These are phyloP conservation scores for Megathymus violae DNA, from an alignment of 1,140 invertebrate species.

Conservation along the genomic window DNA sequence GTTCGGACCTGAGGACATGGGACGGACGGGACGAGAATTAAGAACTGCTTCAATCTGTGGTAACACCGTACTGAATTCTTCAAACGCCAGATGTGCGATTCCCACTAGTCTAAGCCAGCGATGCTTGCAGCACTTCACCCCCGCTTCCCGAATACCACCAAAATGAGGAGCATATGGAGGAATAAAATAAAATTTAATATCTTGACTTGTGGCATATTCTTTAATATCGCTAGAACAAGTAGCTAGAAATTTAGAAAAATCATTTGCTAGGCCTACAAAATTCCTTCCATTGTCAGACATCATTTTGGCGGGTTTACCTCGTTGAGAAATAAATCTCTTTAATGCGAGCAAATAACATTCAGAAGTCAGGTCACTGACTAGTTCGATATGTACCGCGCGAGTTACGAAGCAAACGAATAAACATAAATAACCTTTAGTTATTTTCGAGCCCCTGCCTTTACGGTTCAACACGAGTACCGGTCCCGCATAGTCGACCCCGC, in stretches of 20 bases:
- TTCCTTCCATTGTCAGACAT: conserved; percentile 17
- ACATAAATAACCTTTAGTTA: conserved; percentile 17
- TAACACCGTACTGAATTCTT: background rate
- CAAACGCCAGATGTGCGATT: background rate
- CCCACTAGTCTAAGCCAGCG: background rate
- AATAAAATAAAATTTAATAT: conserved; percentile 30
- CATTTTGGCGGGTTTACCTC: conserved; percentile 22
- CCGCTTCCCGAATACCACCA: too few species aligned
- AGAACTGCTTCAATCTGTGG: background rate
- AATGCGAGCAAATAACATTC: conserved; percentile 14
- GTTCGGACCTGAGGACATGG: conserved; percentile 5
- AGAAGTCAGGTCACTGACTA: conserved; percentile 11
- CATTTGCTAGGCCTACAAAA: conserved; percentile 15
- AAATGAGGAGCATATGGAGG: too few species aligned
- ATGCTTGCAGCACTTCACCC: conserved; percentile 1
- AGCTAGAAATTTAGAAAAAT: conserved; percentile 11
- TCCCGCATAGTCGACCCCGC: conserved; percentile 21
- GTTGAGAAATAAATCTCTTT: conserved; percentile 18
- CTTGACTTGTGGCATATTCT: conserved; percentile 26
- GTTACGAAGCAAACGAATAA: too few species aligned
- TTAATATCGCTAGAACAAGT: conserved; percentile 13
- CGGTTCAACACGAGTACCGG: conserved; percentile 13
- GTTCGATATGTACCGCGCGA: too few species aligned
- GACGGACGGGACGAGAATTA: background rate
- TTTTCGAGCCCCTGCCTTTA: conserved; percentile 1